Conservation (phyloP, 1,140 invertebrate genomes). For the Ceratoteleas bidentatus region DNA sequence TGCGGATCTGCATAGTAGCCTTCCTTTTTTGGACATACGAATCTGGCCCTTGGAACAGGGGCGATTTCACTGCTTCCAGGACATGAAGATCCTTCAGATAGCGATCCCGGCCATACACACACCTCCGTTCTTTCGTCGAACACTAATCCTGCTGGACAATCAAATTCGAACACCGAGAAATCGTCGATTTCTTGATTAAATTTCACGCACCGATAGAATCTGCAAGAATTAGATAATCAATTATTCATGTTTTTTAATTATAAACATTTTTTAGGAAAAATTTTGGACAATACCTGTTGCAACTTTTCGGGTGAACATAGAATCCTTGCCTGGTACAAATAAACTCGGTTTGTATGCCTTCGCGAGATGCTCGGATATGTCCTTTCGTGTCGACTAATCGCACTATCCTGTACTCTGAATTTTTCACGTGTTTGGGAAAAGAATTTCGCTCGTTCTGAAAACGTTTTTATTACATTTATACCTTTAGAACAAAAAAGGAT, state of each 20-base stretch:
- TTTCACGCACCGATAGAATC: constrained; percentile 92
- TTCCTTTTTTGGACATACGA: constrained; percentile 84
- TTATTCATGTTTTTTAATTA: too few relatives aligned
- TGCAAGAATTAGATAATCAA: constrained; percentile 42
- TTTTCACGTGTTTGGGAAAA: constrained; percentile 83
- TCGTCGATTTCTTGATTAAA: constrained; percentile 88
- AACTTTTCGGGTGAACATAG: constrained; percentile 90
- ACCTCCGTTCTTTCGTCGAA: constrained; percentile 90
- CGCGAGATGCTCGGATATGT: constrained; percentile 86
- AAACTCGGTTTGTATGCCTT: constrained; percentile 88
- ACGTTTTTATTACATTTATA: constrained; percentile 16
- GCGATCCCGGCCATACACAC: constrained; percentile 90
- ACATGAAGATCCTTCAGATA: constrained; percentile 87
- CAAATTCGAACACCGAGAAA: constrained; percentile 91
- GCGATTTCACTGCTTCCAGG: constrained; percentile 88
- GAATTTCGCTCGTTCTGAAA: constrained; percentile 66
- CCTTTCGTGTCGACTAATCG: constrained; percentile 88
- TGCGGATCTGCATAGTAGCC: constrained; percentile 90
- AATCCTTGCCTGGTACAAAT: constrained; percentile 89
- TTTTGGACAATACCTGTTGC: constrained; percentile 81
- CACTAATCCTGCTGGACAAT: constrained; percentile 90
- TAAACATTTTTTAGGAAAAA: too few relatives aligned
- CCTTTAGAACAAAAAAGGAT: too few relatives aligned
- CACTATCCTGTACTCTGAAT: constrained; percentile 87
- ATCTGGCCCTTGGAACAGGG: constrained; percentile 85